phyloP scores from a whole-genome alignment of 2,113 vertebrate species.

The Odocoileus virginianus region DNA sequence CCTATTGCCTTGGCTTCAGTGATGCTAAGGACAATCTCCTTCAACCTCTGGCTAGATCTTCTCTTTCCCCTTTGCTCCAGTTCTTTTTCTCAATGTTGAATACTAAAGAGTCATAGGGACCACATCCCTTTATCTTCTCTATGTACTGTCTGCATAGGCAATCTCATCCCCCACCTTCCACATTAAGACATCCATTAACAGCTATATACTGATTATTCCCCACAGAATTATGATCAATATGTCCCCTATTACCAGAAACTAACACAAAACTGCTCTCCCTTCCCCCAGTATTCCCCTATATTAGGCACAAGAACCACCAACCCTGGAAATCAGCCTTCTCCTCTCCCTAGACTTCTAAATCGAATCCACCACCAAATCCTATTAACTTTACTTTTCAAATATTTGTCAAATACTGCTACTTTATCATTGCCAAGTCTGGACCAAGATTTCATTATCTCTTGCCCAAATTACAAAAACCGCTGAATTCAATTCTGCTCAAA shows the following conservation, averaged over 20 bases:
- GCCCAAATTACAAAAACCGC: neutral
- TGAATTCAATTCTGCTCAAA: conserved; percentile 14
- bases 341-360: neutral
- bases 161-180: neutral
- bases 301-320: neutral
- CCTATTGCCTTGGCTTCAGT: neutral
- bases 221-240: neutral
- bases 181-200: neutral
- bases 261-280: neutral
- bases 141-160: neutral
- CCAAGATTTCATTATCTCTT: neutral
- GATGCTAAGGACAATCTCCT: neutral
- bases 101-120: neutral
- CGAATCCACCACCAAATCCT: neutral
- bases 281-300: neutral
- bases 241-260: neutral
- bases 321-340: neutral
- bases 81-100: neutral
- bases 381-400: neutral
- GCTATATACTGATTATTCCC: neutral
- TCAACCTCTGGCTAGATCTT: neutral
- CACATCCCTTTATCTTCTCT: neutral
- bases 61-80: neutral
- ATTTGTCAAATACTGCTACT: neutral
- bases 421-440: neutral